A percentile compares a stretch with the other conserved stretches of the same genome.
These are phyloP conservation scores for Oreortyx pictus DNA, from an alignment of 2,797 vertebrate species.

Conservation along the genomic window DNA sequence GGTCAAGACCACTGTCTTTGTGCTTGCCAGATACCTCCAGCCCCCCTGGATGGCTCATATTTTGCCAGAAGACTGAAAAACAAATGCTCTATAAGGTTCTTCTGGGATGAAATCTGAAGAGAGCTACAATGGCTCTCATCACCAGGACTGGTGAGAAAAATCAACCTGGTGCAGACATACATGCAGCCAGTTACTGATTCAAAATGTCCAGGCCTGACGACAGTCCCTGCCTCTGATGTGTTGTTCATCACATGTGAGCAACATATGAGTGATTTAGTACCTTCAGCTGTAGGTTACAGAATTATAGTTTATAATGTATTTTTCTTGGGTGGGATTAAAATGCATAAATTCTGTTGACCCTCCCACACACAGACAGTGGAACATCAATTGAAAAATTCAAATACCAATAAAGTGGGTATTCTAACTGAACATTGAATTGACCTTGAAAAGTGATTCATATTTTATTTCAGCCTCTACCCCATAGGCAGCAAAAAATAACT, in stretches of 20 bases:
- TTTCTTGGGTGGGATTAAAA: neutral
- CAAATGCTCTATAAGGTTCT: neutral
- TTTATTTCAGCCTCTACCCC: neutral
- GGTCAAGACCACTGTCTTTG: fast-evolving
- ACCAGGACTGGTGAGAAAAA: neutral
- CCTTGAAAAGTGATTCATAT: neutral
- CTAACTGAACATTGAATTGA: neutral
- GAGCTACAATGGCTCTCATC: neutral
- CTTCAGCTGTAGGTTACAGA: neutral
- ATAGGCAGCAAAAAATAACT: neutral
- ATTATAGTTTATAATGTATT: neutral
- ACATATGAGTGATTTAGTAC: neutral
- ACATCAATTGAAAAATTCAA: neutral
- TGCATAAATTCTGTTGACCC: neutral
- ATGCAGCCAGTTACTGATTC: no score
- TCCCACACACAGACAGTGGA: neutral
- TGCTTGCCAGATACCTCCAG: neutral
- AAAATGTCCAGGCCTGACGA: neutral
- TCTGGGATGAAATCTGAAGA: neutral
- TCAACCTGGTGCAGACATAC: fast-evolving
- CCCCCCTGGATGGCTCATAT: fast-evolving
- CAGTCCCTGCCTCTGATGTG: neutral
- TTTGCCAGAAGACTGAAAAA: neutral
- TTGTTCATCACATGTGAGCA: neutral
- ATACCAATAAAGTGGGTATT: neutral